Base-by-base conservation (phyloP, 1,140 invertebrate genomes). In the Hypothenemus hampei region DNA sequence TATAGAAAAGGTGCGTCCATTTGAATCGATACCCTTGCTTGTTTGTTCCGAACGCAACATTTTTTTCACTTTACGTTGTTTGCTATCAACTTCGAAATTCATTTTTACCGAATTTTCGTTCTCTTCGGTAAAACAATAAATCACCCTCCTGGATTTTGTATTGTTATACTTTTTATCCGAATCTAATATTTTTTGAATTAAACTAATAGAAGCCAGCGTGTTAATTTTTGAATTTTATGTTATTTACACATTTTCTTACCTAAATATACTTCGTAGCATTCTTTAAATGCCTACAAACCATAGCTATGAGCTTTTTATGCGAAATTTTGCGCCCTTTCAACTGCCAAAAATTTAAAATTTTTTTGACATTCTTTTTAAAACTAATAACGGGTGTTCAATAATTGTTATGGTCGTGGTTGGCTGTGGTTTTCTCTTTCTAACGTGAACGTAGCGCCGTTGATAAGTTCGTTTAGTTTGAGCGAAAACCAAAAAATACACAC, bases 141-240 rank as follows among this genome's bases (percentile, higher is more conserved):
- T 61, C 3, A 61, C 55, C n/a, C 50, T 40, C 18, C 33, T 49
- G 10, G 59, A 61, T 54, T 61, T 61, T 26, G 56, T 61, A 19
- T 61, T 61, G 18, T 49, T 57, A 46, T 61, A 61, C 26, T 58
- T 52, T 47, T 51, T 61, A 16, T 61, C 59, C 20, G 58, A 53
- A 26, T 61, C 59, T 8, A 61, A 50, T 29, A 61, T 61, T 36
- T 51, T 41, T 13, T 61, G 59, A 31, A 61, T 57, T 47, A 61
- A 44, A 35, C 59, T 58, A 36, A 52, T 55, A 43, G 8, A 13
- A 31, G 16, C 7, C 11, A 13, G 16, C 1, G 11, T 18, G 16
- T 13, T 5, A 13, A 37, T 11, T 11, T 37, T n/a, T n/a, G 36
- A 2, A 13, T 37, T 37, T 18, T 8, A 37, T n/a, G 36, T 16